A percentile compares a stretch with the other conserved stretches of the same genome.
Conservation (phyloP, 2,113 vertebrate genomes). For the Alosa alosa region DNA sequence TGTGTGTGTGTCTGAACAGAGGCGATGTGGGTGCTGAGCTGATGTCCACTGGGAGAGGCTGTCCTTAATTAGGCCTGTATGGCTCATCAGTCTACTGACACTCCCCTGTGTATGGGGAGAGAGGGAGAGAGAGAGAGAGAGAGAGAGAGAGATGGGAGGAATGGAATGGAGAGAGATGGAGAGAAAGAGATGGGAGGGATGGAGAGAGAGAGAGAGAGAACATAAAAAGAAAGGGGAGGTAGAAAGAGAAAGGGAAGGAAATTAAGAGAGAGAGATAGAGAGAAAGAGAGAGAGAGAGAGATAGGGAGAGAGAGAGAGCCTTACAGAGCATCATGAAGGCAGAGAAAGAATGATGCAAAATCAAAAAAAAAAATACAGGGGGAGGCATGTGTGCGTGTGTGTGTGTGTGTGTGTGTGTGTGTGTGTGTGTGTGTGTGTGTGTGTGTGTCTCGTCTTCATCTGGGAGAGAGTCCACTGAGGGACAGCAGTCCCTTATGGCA, state of each 20-base stretch:
- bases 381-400: slow-evolving; percentile 9
- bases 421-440: slow-evolving; percentile 19
- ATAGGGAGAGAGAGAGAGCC: background rate
- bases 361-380: too few relatives aligned
- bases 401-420: slow-evolving; percentile 21
- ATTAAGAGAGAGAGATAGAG: background rate
- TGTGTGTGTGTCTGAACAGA: background rate
- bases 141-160: background rate
- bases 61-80: slow-evolving; percentile 71
- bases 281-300: background rate
- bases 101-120: background rate
- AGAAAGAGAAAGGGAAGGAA: background rate
- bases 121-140: background rate
- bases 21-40: slow-evolving; percentile 11
- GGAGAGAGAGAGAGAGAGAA: background rate
- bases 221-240: too few relatives aligned
- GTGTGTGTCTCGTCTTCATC: slow-evolving; percentile 56
- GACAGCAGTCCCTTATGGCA: background rate
- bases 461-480: slow-evolving; percentile 34
- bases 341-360: background rate
- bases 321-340: background rate
- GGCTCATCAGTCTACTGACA: slow-evolving; percentile 70
- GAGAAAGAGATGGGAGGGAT: too few relatives aligned
- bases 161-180: background rate
- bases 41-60: slow-evolving; percentile 58